A percentile compares a stretch with the other conserved stretches of the same genome.
These are phyloP conservation scores for Habrosyne pyritoides DNA, from an alignment of 2,888 invertebrate species.

Conservation along the genomic window DNA sequence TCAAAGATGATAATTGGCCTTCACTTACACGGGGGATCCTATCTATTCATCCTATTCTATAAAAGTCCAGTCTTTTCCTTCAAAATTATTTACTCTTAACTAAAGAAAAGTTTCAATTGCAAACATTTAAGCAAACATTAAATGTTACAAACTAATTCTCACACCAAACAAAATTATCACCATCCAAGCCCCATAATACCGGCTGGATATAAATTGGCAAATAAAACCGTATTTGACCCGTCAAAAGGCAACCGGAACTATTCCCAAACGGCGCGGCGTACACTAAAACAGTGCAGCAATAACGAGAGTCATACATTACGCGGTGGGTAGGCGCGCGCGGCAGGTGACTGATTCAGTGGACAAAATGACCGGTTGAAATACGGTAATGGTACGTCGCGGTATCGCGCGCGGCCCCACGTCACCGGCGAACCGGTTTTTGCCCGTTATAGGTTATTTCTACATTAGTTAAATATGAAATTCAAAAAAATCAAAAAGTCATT, in stretches of 20 bases:
- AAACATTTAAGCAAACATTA: too few species aligned
- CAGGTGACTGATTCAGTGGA: constrained; percentile 63
- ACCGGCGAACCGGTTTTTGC: constrained; percentile 6
- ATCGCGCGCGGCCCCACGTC: constrained; percentile 17
- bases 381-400: constrained; percentile 50
- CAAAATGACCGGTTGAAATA: constrained; percentile 56
- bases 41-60: too few species aligned
- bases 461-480: too few species aligned
- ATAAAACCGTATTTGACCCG: neutral
- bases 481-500: too few species aligned
- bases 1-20: too few species aligned
- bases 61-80: too few species aligned
- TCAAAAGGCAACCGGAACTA: constrained; percentile 29
- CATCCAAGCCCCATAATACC: too few species aligned
- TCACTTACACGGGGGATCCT: too few species aligned
- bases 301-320: constrained; percentile 49
- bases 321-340: constrained; percentile 19
- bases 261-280: constrained; percentile 24
- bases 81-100: too few species aligned
- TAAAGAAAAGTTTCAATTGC: too few species aligned
- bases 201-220: neutral
- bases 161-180: too few species aligned
- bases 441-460: neutral
- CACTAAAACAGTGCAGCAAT: constrained; percentile 44
- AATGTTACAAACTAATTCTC: too few species aligned